These are phyloP conservation scores for Macaria liturata DNA, from an alignment of 2,888 invertebrate genomes.

Conservation along the genomic window DNA sequence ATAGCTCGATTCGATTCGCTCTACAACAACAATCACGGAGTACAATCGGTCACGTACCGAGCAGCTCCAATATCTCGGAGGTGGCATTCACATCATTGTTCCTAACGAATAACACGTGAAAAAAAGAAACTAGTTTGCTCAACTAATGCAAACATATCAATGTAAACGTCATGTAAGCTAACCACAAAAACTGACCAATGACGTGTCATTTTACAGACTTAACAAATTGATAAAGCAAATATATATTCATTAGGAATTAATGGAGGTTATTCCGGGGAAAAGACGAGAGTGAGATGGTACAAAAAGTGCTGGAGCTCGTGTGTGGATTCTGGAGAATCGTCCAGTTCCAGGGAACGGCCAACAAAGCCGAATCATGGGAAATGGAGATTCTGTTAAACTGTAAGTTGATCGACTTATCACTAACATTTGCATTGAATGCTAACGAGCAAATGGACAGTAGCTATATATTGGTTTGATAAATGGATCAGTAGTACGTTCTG, in stretches of 20 bases:
- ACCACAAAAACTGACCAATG: constrained; percentile 23
- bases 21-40: constrained; percentile 16
- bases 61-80: constrained; percentile 19
- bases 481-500: no score
- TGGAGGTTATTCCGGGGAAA: constrained; percentile 30
- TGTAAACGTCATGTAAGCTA: constrained; percentile 15
- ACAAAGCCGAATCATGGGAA: constrained; percentile 50
- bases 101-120: constrained; percentile 9
- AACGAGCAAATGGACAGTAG: not conserved
- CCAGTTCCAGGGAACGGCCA: constrained; percentile 43
- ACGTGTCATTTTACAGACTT: constrained; percentile 25
- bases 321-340: constrained; percentile 42
- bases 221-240: constrained; percentile 18
- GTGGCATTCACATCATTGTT: constrained; percentile 12
- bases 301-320: constrained; percentile 37
- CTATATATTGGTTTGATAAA: not conserved
- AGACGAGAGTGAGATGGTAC: constrained; percentile 36
- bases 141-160: constrained; percentile 23
- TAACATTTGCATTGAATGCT: constrained; percentile 31
- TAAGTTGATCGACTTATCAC: constrained; percentile 49
- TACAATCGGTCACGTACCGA: constrained; percentile 26
- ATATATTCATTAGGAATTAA: constrained; percentile 27
- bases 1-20: constrained; percentile 28
- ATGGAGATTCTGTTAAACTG: constrained; percentile 55
- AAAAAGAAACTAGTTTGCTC: constrained; percentile 23